phyloP scores from a whole-genome alignment of 2,888 invertebrate genomes.

The Eumerus sabulonum region DNA sequence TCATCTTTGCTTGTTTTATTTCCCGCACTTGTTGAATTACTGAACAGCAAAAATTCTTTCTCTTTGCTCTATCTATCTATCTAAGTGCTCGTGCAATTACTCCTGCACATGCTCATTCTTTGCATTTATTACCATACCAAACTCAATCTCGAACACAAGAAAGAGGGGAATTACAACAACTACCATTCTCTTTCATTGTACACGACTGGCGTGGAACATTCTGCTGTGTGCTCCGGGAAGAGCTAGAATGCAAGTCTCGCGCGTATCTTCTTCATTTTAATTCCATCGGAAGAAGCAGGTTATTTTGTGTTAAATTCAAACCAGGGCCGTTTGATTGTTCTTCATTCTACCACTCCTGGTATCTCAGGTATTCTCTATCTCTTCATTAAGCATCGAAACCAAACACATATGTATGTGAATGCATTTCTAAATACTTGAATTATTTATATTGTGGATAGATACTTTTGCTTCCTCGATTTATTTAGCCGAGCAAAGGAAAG shows the following conservation, averaged over 20 bases:
- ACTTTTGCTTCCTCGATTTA: slow-evolving; percentile 27
- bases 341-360: slow-evolving; percentile 5
- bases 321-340: slow-evolving; percentile 40
- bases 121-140: slow-evolving; percentile 22
- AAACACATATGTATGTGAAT: not conserved
- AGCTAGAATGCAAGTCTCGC: slow-evolving; percentile 33
- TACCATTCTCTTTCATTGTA: not conserved
- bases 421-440: slow-evolving; percentile 41
- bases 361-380: slow-evolving; percentile 24
- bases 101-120: slow-evolving; percentile 39
- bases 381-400: slow-evolving; percentile 12
- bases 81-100: slow-evolving; percentile 19
- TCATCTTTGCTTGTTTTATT: too few species aligned
- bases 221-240: not conserved
- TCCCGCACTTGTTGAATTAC: too few species aligned
- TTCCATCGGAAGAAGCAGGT: slow-evolving; percentile 45
- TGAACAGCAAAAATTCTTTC: too few species aligned
- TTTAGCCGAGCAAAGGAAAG: slow-evolving; percentile 40
- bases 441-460: slow-evolving; percentile 35
- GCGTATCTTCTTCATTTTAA: slow-evolving; percentile 30
- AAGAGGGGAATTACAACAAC: too few species aligned
- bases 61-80: too few species aligned
- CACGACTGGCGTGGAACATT: too few species aligned
- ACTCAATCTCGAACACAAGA: not conserved
- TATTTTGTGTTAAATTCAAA: slow-evolving; percentile 60